Conservation (phyloP, 2,113 vertebrate genomes). For the Micronisus gabar region DNA sequence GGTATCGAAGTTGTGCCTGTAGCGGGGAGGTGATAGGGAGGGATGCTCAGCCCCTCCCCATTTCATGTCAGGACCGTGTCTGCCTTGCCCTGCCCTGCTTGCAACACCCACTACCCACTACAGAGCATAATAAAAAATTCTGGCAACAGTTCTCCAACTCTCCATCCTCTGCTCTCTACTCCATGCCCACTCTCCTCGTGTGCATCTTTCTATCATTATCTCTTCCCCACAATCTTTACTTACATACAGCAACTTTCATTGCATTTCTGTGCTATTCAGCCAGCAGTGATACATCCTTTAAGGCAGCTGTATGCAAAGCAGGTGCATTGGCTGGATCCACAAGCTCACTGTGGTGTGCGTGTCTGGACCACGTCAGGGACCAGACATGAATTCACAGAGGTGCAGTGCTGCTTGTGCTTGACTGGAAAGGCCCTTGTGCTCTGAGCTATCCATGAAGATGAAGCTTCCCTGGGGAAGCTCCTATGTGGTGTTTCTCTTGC, state of each 20-base stretch:
- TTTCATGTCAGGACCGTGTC: not conserved
- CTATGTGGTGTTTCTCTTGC: not conserved
- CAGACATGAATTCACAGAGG: not conserved
- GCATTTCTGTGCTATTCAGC: not conserved
- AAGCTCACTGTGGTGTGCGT: accelerated
- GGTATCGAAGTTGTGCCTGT: not conserved
- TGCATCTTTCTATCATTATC: not conserved
- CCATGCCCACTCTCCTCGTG: not conserved
- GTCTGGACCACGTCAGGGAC: accelerated
- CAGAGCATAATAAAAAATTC: not conserved
- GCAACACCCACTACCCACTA: not conserved
- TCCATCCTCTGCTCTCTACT: not conserved
- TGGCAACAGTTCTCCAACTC: not conserved
- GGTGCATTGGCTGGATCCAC: not conserved
- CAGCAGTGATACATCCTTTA: not conserved
- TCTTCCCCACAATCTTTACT: not conserved
- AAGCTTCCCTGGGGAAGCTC: not conserved
- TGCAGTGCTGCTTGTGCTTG: not conserved
- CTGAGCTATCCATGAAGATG: not conserved
- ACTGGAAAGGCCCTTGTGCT: not conserved
- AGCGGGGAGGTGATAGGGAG: not conserved
- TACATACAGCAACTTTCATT: not conserved
- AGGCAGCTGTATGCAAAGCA: not conserved
- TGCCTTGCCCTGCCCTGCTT: not conserved
- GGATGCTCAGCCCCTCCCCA: not conserved